These are phyloP conservation scores for Geotrypetes seraphini DNA, from an alignment of 2,797 vertebrate genomes.

Conservation along the genomic window DNA sequence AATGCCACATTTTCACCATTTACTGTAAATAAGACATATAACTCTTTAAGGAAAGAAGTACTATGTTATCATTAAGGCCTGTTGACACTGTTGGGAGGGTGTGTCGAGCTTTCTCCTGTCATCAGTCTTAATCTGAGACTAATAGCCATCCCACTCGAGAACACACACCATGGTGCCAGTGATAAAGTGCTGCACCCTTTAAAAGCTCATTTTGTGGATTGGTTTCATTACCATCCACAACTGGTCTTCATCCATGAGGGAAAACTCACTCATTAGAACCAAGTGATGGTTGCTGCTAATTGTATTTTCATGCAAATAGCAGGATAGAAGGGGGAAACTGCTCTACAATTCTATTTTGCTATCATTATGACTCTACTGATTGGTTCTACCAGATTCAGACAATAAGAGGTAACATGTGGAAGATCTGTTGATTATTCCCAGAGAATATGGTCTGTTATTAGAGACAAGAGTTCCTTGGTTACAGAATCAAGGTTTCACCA, in stretches of 20 bases:
- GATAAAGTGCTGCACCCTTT: slow-evolving; percentile 70
- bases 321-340: slow-evolving; percentile 30
- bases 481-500: too few relatives aligned
- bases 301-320: slow-evolving; percentile 50
- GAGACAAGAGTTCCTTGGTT: too few relatives aligned
- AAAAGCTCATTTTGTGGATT: slow-evolving; percentile 74
- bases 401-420: slow-evolving; percentile 20
- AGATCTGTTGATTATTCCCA: slow-evolving; percentile 33
- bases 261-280: slow-evolving; percentile 42
- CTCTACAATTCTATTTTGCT: slow-evolving; percentile 31
- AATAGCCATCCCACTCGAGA: slow-evolving; percentile 47
- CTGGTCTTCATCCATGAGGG: slow-evolving; percentile 33
- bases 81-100: slow-evolving; percentile 38
- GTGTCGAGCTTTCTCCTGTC: slow-evolving; percentile 49
- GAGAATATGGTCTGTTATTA: slow-evolving; percentile 12
- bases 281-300: slow-evolving; percentile 33
- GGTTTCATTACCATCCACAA: slow-evolving; percentile 66
- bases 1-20: slow-evolving; percentile 50
- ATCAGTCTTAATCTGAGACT: slow-evolving; percentile 63
- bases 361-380: slow-evolving; percentile 26
- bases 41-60: slow-evolving; percentile 38
- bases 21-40: slow-evolving; percentile 57
- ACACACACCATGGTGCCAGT: slow-evolving; percentile 41
- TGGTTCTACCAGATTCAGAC: slow-evolving; percentile 28
- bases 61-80: slow-evolving; percentile 56